Percentiles rank a stretch among this genome's conserved stretches.
Conservation (phyloP, 2,113 vertebrate genomes). For the Rhinolophus sinicus region DNA sequence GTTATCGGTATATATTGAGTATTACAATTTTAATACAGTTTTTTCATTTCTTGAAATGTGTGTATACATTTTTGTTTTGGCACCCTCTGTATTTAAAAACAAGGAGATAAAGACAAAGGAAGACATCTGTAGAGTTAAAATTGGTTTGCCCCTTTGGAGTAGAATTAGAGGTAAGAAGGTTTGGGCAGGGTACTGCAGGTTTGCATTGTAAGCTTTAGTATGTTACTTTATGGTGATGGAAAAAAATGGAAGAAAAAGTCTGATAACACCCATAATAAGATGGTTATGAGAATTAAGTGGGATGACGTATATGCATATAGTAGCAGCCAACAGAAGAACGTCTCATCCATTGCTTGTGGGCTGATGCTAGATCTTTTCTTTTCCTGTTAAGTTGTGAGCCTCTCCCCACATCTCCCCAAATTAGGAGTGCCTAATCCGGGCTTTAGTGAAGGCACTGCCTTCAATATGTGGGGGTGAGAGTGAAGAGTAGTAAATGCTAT, state of each 20-base stretch:
- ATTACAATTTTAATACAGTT: too few relatives aligned
- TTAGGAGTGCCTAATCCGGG: not conserved
- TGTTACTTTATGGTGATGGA: not conserved
- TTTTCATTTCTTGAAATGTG: too few relatives aligned
- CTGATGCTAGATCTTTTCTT: not conserved
- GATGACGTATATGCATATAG: not conserved
- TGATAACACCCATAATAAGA: not conserved
- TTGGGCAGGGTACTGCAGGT: not conserved
- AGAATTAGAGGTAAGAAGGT: not conserved
- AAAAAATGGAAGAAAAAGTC: not conserved
- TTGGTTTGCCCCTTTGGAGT: not conserved
- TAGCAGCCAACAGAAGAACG: not conserved
- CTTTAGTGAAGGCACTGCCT: not conserved
- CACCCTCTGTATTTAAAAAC: not conserved
- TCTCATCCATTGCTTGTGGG: not conserved
- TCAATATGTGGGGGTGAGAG: not conserved
- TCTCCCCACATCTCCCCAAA: not conserved
- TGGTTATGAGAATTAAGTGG: not conserved
- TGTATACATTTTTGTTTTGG: too few relatives aligned
- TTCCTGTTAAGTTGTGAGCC: not conserved
- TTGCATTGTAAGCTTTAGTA: conserved; percentile 1
- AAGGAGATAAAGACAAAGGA: not conserved
- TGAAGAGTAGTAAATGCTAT: not conserved
- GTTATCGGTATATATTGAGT: too few relatives aligned
- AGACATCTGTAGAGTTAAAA: not conserved